Evolutionary conservation across 2,113 vertebrate species (phyloP).

Genomic region (Campylomormyrus numenius): DNA sequence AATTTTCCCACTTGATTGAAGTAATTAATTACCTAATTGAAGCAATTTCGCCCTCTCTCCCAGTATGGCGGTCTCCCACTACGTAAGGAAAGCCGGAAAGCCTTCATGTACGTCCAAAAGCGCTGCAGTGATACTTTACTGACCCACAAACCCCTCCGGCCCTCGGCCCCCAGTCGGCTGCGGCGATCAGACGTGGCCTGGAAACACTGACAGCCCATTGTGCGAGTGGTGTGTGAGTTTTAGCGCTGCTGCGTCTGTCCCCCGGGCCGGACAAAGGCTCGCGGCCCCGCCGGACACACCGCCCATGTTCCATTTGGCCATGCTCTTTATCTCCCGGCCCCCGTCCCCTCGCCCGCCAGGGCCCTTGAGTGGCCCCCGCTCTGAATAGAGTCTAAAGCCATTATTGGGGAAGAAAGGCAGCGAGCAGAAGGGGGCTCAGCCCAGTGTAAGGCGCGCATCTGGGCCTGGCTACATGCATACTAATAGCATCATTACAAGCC

Average conservation of each 20-base stretch:
- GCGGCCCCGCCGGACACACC: constrained; percentile 35
- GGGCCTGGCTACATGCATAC: constrained; percentile 85
- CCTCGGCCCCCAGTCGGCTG: constrained; percentile 19
- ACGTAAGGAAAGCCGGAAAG: background rate
- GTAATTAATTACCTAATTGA: background rate
- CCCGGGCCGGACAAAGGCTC: constrained; percentile 48
- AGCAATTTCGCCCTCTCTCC: background rate
- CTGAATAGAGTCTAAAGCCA: constrained; percentile 69
- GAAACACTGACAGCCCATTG: constrained; percentile 37
- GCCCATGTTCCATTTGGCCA: constrained; percentile 60
- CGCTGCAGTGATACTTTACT: background rate
- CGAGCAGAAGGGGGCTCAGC: constrained; percentile 54
- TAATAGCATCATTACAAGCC: constrained; percentile 87
- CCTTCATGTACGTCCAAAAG: background rate
- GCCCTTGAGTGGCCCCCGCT: constrained; percentile 53
- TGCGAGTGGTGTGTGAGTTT: constrained; percentile 42
- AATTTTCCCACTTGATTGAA: background rate
- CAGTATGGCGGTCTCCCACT: background rate
- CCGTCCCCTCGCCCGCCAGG: constrained; percentile 47
- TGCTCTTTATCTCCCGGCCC: constrained; percentile 55
- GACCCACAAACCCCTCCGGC: background rate
- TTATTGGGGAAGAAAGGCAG: constrained; percentile 51
- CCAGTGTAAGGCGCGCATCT: constrained; percentile 85
- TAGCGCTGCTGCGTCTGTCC: constrained; percentile 41
- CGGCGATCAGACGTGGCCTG: constrained; percentile 31